Evolutionary conservation across 2,797 vertebrate genomes (phyloP), one percentile per base, ranked within the genome.

Genomic region (Numenius phaeopus): DNA sequence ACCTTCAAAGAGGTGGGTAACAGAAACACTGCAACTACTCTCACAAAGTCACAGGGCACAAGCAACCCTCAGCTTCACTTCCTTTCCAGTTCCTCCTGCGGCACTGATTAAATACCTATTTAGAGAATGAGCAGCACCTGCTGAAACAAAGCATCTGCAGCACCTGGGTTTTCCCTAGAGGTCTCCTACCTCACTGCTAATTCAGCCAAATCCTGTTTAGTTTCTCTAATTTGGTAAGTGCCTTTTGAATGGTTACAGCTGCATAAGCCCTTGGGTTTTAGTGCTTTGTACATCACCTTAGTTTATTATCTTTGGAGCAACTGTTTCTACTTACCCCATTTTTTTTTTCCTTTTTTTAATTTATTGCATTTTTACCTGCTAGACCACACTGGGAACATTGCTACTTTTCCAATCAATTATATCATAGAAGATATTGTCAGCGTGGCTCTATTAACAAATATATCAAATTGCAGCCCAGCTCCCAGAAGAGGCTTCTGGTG

Each of bases 191-290:
- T 87, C 81, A 10, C 54, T 29, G 83, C 67, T 76, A 76, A 37
- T 15, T 70, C 89, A 94, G 94, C 92, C 96, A 95, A 83, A 75
- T n/a, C 82, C 82, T 29, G 44, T 40, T 3, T 84, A 83, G 92
- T 32, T 71, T 57, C 67, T 87, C 30, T 46, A 30, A 57, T 95
- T 87, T 87, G 82, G 14, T 47, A 92, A 95, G 79, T 87, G 89
- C 87, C 79, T 95, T 82, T 59, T 94, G 72, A 89, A 86, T 10
- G 49, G 37, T 40, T 84, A 52, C 93, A 96, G 88, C 94, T 96
- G 95, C 91, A 76, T 18, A 64, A 90, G 59, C 64, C 83, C 73
- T 44, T 5, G 75, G 90, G 57, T 21, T 58, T 20, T 42, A 87
- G 75, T 9, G 67, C 75, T 94, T 49, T 52, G 67, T 20, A 3